phyloP scores from a whole-genome alignment of 2,113 vertebrate genomes.

The Tringa solitaria region DNA sequence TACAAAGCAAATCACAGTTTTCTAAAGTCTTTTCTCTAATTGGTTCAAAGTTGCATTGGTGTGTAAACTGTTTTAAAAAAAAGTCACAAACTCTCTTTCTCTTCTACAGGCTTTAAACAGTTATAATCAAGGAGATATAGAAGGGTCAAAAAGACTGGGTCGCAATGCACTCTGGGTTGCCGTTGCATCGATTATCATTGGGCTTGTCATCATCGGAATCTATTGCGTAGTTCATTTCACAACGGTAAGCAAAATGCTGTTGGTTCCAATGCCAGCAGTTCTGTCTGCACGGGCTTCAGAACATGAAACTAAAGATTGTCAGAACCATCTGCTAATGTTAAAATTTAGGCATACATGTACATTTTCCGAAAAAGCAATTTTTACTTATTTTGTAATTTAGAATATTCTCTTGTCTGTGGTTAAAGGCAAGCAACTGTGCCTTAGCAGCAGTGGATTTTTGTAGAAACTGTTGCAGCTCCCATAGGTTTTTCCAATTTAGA shows the following conservation, averaged over 20 bases:
- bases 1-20: neutral
- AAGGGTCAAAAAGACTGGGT: constrained; percentile 81
- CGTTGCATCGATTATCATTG: constrained; percentile 82
- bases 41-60: neutral
- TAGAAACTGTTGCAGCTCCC: neutral
- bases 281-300: neutral
- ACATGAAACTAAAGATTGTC: neutral
- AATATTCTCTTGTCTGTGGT: neutral
- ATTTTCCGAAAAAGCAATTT: neutral
- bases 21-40: neutral
- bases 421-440: neutral
- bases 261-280: neutral
- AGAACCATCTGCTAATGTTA: neutral
- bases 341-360: neutral
- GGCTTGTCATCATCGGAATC: constrained; percentile 78
- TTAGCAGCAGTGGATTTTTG: neutral
- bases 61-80: neutral
- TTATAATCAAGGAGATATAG: constrained; percentile 83
- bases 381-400: rapidly evolving
- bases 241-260: constrained; percentile 64
- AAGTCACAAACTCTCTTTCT: constrained; percentile 29
- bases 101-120: constrained; percentile 83
- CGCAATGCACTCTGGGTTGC: constrained; percentile 84
- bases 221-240: constrained; percentile 81
- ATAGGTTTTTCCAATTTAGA: neutral